A percentile compares a stretch with the other conserved stretches of the same genome.
Conservation (phyloP, 2,888 invertebrate genomes). For the Drosophila mayaguana region DNA sequence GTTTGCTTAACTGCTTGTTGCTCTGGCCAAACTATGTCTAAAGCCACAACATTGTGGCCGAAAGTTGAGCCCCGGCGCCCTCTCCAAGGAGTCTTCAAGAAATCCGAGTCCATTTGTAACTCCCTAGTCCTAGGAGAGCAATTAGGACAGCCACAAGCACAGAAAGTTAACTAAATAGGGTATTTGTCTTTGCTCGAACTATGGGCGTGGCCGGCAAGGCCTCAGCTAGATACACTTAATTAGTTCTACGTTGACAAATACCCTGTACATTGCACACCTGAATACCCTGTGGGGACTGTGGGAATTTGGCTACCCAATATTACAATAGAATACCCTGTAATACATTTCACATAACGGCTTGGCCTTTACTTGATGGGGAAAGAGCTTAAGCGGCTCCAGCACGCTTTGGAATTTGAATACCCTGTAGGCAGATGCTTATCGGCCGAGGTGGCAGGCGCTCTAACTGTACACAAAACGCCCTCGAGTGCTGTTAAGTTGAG, state of each 20-base stretch:
- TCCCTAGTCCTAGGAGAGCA: slow-evolving; percentile 2
- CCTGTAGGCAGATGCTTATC: neutral
- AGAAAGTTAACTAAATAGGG: slow-evolving; percentile 4
- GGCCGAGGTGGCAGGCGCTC: neutral
- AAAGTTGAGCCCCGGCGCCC: neutral
- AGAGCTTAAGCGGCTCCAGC: no score
- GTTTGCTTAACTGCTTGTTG: slow-evolving; percentile 7
- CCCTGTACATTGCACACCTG: neutral
- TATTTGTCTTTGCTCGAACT: neutral
- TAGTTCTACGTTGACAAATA: neutral
- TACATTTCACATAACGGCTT: neutral
- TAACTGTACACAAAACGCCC: slow-evolving; percentile 1
- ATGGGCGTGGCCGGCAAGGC: neutral
- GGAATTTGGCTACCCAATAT: no score
- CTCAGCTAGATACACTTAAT: neutral
- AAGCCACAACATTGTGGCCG: slow-evolving; percentile 5
- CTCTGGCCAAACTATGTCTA: slow-evolving; percentile 3
- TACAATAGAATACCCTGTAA: neutral
- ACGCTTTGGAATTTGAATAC: neutral
- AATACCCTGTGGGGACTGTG: neutral
- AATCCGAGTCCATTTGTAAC: slow-evolving; percentile 4
- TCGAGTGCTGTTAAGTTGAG: slow-evolving; percentile 11
- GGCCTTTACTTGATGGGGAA: neutral
- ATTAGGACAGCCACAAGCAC: slow-evolving; percentile 8
- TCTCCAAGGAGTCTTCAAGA: slow-evolving; percentile 10